Conservation (phyloP, 1,140 invertebrate genomes). For the Aphis gossypii region DNA sequence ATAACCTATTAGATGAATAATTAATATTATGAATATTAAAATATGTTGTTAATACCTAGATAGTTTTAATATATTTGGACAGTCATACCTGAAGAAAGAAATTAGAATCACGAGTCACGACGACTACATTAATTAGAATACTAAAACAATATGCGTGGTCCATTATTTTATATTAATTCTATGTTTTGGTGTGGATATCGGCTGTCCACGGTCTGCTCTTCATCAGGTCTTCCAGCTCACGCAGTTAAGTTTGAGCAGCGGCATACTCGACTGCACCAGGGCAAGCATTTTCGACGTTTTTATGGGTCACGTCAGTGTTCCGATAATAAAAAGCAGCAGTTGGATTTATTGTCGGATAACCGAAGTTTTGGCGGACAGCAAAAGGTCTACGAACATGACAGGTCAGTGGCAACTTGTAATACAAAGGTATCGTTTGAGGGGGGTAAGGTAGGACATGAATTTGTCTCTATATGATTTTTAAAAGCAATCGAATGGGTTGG, state of each 20-base stretch:
- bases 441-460: neutral
- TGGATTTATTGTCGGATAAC: neutral
- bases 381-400: constrained; percentile 85
- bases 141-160: neutral
- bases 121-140: neutral
- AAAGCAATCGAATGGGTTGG: neutral
- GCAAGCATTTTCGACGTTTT: neutral
- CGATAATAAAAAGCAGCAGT: neutral
- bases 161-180: neutral
- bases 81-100: neutral
- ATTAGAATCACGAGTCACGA: neutral
- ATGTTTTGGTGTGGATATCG: neutral
- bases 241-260: neutral
- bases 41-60: too few relatives aligned
- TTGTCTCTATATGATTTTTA: neutral
- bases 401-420: constrained; percentile 64
- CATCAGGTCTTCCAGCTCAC: neutral
- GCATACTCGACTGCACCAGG: neutral
- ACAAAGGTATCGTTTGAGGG: too few relatives aligned
- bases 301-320: neutral
- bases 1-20: too few relatives aligned
- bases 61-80: too few relatives aligned
- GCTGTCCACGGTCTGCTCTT: neutral
- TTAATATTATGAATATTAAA: too few relatives aligned
- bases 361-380: constrained; percentile 79